Conservation (phyloP, 2,113 vertebrate genomes). For the Hippocampus zosterae region DNA sequence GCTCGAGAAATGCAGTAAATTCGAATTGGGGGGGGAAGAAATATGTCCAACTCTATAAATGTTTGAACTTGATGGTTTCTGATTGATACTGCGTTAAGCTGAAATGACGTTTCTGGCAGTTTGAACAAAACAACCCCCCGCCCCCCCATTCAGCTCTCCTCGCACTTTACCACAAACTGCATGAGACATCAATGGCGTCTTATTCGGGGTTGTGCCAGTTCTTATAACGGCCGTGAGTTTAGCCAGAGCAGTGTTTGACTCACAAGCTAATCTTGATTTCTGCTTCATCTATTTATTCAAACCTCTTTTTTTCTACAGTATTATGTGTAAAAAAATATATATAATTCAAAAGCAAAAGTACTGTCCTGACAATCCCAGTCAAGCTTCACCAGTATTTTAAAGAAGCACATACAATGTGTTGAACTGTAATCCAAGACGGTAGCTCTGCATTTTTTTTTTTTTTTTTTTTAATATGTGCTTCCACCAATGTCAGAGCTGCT, state of each 20-base stretch:
- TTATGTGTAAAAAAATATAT: background rate
- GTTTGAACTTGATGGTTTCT: background rate
- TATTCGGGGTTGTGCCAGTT: background rate
- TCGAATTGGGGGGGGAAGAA: background rate
- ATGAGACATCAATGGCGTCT: slow-evolving; percentile 27
- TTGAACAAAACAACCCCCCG: slow-evolving; percentile 9
- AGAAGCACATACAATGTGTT: background rate
- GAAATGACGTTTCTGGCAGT: slow-evolving; percentile 55
- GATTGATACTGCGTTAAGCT: slow-evolving; percentile 32
- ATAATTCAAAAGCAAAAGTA: background rate
- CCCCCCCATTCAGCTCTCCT: slow-evolving; percentile 39
- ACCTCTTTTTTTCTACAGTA: slow-evolving; percentile 1
- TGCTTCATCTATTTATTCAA: background rate
- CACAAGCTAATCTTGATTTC: background rate
- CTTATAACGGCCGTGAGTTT: background rate
- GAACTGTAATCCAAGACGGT: background rate
- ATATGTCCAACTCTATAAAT: no score
- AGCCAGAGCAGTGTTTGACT: slow-evolving; percentile 2
- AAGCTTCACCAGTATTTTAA: slow-evolving; percentile 38
- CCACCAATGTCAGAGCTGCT: background rate
- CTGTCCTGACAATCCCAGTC: background rate
- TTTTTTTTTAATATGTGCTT: background rate
- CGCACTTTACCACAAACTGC: slow-evolving; percentile 69
- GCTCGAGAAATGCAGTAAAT: background rate
- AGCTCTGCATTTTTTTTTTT: background rate